Evolutionary conservation across 1,140 invertebrate species (phyloP).

Genomic region (Triops cancriformis): DNA sequence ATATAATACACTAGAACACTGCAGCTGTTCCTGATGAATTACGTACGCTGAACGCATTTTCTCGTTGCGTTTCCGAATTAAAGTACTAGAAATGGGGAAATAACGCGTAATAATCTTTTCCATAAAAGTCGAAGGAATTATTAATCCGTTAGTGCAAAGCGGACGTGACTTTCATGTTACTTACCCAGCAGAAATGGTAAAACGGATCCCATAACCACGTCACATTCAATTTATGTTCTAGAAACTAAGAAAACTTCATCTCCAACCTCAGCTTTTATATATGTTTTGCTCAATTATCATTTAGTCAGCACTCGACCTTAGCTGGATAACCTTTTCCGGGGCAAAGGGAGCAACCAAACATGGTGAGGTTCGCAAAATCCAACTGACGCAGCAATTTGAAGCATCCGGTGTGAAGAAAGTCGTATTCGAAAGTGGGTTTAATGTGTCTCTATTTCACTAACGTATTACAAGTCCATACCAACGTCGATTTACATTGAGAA

Average conservation of each 20-base stretch:
- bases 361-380: background rate
- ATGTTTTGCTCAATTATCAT: background rate
- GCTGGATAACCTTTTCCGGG: background rate
- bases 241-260: background rate
- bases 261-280: background rate
- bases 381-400: background rate
- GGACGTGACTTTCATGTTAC: background rate
- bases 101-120: too few species aligned
- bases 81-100: too few species aligned
- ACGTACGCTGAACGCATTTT: too few species aligned
- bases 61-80: too few species aligned
- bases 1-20: too few species aligned
- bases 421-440: background rate
- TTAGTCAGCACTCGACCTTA: background rate
- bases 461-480: background rate
- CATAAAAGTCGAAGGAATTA: background rate
- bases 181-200: background rate
- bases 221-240: background rate
- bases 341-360: background rate
- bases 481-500: background rate
- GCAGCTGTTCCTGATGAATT: too few species aligned
- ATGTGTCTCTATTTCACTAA: background rate
- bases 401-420: constrained; percentile 2
- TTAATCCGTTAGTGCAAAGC: background rate
- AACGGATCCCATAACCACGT: background rate